Conservation (phyloP, 1,140 invertebrate species). For the Aricia agestis region DNA sequence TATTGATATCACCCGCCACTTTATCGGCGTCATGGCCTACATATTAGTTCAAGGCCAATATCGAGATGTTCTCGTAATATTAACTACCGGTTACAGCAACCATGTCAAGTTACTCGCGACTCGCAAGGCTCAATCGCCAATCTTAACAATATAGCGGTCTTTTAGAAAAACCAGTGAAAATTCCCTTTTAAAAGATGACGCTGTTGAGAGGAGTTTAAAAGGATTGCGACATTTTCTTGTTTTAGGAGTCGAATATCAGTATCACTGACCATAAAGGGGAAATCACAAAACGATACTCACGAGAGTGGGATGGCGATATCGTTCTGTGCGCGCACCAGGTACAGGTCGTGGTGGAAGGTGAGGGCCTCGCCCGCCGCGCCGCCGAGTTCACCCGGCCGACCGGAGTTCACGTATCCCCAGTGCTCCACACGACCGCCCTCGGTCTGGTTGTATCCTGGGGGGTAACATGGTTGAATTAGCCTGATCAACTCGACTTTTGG, state of each 20-base stretch:
- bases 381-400: conserved; percentile 38
- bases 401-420: conserved; percentile 36
- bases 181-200: too few relatives aligned
- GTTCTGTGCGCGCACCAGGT: conserved; percentile 31
- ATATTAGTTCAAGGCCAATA: neutral
- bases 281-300: conserved; percentile 25
- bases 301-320: conserved; percentile 37
- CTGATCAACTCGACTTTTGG: too few relatives aligned
- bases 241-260: too few relatives aligned
- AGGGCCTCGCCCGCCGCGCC: conserved; percentile 44
- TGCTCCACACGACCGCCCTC: conserved; percentile 35
- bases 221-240: too few relatives aligned
- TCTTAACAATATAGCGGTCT: neutral
- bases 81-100: neutral
- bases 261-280: neutral
- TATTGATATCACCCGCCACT: neutral
- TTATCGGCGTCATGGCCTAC: neutral
- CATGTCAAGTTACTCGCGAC: neutral
- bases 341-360: conserved; percentile 46
- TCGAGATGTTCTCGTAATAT: neutral
- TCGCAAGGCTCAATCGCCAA: neutral
- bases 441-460: conserved; percentile 37
- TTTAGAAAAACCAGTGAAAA: too few relatives aligned
- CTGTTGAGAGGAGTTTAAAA: too few relatives aligned
- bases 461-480: neutral